phyloP scores from a whole-genome alignment of 2,888 invertebrate genomes.

The Napeogenes sylphis region DNA sequence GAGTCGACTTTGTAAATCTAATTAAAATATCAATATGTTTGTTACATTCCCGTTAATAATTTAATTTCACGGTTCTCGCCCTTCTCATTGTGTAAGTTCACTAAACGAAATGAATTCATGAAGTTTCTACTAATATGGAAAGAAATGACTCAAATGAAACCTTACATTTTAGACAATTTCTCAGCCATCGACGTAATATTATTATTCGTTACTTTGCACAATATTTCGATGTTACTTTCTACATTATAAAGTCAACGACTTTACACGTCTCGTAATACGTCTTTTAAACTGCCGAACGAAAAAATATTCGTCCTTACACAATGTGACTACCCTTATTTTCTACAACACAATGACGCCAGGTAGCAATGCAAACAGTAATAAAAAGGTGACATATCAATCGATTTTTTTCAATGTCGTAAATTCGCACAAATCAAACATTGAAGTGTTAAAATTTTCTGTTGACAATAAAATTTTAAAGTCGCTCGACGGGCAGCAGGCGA shows the following conservation, averaged over 20 bases:
- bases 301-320: conserved; percentile 22
- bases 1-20: conserved; percentile 74
- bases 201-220: background rate
- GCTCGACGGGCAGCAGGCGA: conserved; percentile 57
- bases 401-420: conserved; percentile 50
- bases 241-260: conserved; percentile 37
- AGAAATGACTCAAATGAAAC: conserved; percentile 43
- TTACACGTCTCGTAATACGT: conserved; percentile 9
- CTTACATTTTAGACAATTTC: background rate
- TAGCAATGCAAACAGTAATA: conserved; percentile 73
- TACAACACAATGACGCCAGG: conserved; percentile 58
- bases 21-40: conserved; percentile 78
- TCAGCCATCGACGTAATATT: too few species aligned
- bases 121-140: conserved; percentile 3
- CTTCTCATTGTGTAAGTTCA: conserved; percentile 33
- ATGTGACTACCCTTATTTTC: conserved; percentile 54
- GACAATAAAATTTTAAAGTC: conserved; percentile 59
- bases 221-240: conserved; percentile 40
- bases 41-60: conserved; percentile 70
- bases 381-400: conserved; percentile 75
- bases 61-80: conserved; percentile 72
- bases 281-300: conserved; percentile 10
- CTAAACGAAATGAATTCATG: conserved; percentile 4
- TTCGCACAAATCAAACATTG: conserved; percentile 76
- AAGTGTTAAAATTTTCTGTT: conserved; percentile 70